phyloP scores from a whole-genome alignment of 1,140 invertebrate genomes.

The Drosophila dunni region DNA sequence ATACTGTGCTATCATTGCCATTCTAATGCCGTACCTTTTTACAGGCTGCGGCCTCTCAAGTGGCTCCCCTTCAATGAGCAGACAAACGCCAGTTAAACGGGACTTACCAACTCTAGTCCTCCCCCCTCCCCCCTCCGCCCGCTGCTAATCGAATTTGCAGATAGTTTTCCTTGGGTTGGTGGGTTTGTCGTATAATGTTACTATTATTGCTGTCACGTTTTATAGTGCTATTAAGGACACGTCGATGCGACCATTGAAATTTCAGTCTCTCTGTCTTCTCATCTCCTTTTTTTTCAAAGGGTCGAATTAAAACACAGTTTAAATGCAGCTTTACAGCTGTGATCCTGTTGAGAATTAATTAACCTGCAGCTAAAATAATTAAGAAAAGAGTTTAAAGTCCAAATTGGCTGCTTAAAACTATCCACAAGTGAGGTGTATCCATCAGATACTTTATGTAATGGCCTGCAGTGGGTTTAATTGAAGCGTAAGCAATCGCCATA shows the following conservation, averaged over 20 bases:
- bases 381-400: background rate
- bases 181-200: slow-evolving; percentile 45
- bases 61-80: slow-evolving; percentile 20
- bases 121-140: no score
- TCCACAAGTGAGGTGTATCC: slow-evolving; percentile 1
- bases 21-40: slow-evolving; percentile 49
- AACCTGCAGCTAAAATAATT: background rate
- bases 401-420: background rate
- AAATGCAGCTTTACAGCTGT: background rate
- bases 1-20: slow-evolving; percentile 65
- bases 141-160: slow-evolving; percentile 8
- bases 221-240: slow-evolving; percentile 70
- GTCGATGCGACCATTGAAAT: slow-evolving; percentile 59
- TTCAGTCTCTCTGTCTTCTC: slow-evolving; percentile 39
- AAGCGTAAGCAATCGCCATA: slow-evolving; percentile 66
- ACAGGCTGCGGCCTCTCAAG: slow-evolving; percentile 25
- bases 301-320: slow-evolving; percentile 14
- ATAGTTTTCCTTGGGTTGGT: slow-evolving; percentile 21
- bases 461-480: slow-evolving; percentile 52
- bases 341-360: background rate
- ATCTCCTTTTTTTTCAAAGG: background rate
- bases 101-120: slow-evolving; percentile 3
- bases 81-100: background rate
- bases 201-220: slow-evolving; percentile 64
- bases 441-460: slow-evolving; percentile 26